Base-by-base conservation (phyloP, 2,113 vertebrate genomes). In the Emydocephalus ijimae region DNA sequence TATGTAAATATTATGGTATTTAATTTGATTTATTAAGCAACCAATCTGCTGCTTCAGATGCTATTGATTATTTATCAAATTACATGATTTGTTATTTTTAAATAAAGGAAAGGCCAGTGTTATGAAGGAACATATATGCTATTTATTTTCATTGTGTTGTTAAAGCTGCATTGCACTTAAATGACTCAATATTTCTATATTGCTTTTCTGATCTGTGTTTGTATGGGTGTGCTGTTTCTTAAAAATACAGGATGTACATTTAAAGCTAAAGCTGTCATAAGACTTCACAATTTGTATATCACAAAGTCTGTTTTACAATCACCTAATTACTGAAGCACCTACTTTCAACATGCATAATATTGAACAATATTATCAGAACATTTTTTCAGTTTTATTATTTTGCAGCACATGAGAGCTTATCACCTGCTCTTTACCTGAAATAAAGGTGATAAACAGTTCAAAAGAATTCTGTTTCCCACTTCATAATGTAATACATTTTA, bases 251-350 rank as follows among this genome's bases (percentile, higher is more conserved):
- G 91, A 96, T 90, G 85, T 92, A 95, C 89, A 94, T 87, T 97
- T 89, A 96, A 96, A 95, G 92, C 94, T 94, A 91, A 96, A 94
- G 96, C 94, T 97, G 95, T 97, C 96, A 95, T 96, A 97, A 94
- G 95, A 96, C 95, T 81, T 94, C 96, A 91, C 93, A 94, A 96
- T 97, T 96, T 97, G 90, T 96, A 92, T 94, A 94, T 97, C 96
- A 96, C 93, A 97, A 97, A 96, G 96, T 96, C 93, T 97, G 88
- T 95, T 97, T 96, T 90, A 64, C 90, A 96, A 96, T 93, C 90
- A 95, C 96, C n/a, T 97, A 97, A 97, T 96, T 96, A 91, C 92
- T 93, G 86, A 97, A 97, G 92, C 95, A 91, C 90, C 48, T 85
- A 91, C 87, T 97, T 95, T 93, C n/a, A 39, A 39, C n/a, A 95